Evolutionary conservation across 2,888 invertebrate genomes (phyloP), one percentile per base, ranked within the genome.

Genomic region (Diarsia mendica): DNA sequence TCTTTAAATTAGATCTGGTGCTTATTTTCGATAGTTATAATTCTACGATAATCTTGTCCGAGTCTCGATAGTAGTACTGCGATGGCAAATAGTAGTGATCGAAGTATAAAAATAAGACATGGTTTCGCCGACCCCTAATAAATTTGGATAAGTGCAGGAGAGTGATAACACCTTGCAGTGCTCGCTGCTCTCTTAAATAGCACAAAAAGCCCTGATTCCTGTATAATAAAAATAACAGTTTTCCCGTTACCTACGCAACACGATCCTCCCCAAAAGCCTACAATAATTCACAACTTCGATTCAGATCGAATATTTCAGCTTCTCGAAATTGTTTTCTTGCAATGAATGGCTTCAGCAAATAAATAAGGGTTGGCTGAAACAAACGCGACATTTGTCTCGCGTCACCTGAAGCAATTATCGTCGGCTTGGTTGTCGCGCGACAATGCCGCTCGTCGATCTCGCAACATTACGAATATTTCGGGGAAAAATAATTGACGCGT

Each of bases 371-470:
- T 68, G 74, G 69, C 51, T 63, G 67, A 74, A 76, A 85, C 77
- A 77, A 81, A 73, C 64, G 64, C 48, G 60, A 72, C 69, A 74
- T 79, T 84, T 76, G 75, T 85, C 75, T 48, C 61, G 61, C 51
- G 82, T 78, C 82, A 85, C 77, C 85, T 74, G 78, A 63, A 67
- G 70, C 79, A 85, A 84, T 84, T 76, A 83, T 76, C 74, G 83
- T 49, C 11, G 67, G 70, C 72, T 75, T 77, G 67, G 65, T 49
- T 48, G 68, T 60, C 67, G 75, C 61, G 61, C 63, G 53, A 81
- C 73, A 83, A 83, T 70, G 66, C 51, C 55, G 74, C 80, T 73
- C 84, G 66, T 81, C 69, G 68, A 81, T 81, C 83, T 73, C 73
- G 46, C 0, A 63, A 48, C 69, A 79, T 74, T 79, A 67, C 79